Percentiles rank a stretch among this genome's conserved stretches.
phyloP scores from a whole-genome alignment of 2,113 vertebrate genomes.

The Uria lomvia region DNA sequence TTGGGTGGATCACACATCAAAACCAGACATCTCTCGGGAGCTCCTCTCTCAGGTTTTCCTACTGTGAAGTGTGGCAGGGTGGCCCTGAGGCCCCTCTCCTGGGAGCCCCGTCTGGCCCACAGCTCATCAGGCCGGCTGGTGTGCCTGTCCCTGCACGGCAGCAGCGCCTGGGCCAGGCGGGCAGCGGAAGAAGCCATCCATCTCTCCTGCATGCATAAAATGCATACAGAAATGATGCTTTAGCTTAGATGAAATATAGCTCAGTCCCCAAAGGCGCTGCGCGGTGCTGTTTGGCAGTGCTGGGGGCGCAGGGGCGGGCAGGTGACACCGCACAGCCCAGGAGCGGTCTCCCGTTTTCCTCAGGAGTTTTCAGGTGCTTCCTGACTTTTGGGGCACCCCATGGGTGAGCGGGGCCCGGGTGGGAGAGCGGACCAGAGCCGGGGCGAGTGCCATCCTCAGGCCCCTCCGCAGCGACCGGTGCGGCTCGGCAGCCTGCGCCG shows the following conservation, averaged over 20 bases:
- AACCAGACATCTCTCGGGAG: neutral
- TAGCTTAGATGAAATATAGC: neutral
- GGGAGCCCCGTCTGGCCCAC: neutral
- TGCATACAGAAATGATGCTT: neutral
- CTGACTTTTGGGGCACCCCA: neutral
- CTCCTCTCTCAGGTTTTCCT: neutral
- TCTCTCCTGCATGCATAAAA: neutral
- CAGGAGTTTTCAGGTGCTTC: no score
- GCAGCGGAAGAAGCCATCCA: neutral
- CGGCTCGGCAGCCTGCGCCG: neutral
- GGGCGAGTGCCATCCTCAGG: neutral
- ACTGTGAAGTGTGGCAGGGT: neutral
- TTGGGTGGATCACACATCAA: neutral
- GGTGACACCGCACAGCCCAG: neutral
- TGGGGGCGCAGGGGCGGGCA: rapidly evolving
- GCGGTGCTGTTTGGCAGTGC: neutral
- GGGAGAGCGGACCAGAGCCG: no score
- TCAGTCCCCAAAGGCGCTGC: neutral
- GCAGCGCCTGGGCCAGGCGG: neutral
- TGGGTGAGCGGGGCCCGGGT: rapidly evolving
- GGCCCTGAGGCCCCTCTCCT: neutral
- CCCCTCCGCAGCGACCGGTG: rapidly evolving
- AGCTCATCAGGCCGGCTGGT: no score
- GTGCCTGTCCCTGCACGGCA: rapidly evolving
- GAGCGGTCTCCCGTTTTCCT: neutral